Percentiles rank a stretch among this genome's conserved stretches.
These are phyloP conservation scores for Himalopsyche anomala DNA, from an alignment of 2,888 invertebrate species.

Conservation along the genomic window DNA sequence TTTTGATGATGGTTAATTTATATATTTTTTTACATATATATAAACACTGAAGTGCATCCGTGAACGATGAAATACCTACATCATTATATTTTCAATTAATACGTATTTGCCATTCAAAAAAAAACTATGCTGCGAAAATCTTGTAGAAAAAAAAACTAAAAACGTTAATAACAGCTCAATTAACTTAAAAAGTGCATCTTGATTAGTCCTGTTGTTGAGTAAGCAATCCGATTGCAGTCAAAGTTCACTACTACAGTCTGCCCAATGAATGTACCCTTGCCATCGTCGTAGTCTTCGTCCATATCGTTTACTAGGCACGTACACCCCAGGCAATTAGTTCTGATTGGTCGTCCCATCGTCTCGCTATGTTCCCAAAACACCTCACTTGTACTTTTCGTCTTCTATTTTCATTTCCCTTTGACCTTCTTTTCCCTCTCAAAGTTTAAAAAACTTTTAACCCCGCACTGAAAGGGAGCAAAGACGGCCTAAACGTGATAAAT, in stretches of 20 bases:
- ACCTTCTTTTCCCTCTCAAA: conserved; percentile 35
- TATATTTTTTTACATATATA: no score
- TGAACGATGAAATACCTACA: no score
- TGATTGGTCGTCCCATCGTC: conserved; percentile 59
- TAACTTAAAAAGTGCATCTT: no score
- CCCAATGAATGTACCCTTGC: neutral
- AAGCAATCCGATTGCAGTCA: neutral
- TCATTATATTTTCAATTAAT: no score
- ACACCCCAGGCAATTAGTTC: conserved; percentile 60
- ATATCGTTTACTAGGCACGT: conserved; percentile 61
- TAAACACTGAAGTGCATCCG: no score
- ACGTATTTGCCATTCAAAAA: no score
- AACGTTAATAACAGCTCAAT: no score
- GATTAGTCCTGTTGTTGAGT: neutral
- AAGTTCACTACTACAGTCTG: neutral
- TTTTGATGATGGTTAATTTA: no score
- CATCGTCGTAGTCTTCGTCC: neutral
- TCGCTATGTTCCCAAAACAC: conserved; percentile 36
- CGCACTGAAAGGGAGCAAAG: conserved; percentile 41
- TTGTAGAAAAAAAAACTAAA: no score
- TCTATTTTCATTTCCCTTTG: conserved; percentile 41
- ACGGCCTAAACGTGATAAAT: conserved; percentile 48
- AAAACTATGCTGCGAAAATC: no score
- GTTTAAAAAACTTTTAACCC: conserved; percentile 52
- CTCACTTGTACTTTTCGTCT: neutral